Evolutionary conservation across 2,888 invertebrate species (phyloP), one percentile per base, ranked within the genome.

Genomic region (Cenopis cana): DNA sequence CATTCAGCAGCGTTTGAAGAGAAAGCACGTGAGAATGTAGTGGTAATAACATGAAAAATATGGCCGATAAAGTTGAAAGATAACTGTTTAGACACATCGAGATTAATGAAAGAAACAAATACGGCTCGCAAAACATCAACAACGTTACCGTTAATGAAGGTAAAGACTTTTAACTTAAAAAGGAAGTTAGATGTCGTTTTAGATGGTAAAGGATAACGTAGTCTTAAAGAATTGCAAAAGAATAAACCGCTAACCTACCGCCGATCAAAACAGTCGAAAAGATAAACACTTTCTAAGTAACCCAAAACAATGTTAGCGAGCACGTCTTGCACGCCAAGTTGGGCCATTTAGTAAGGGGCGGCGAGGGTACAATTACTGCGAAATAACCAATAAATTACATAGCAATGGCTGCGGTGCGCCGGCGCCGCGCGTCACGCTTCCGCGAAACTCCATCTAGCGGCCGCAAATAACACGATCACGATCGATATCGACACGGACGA

Each of bases 341-440:
- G 80, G 82, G 85, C 82, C 84, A 85, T 88, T 88, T 85, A 87
- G 81, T 75, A 69, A 78, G 82, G 84, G 86, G 86, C 85, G 84
- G 85, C 77, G 81, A 87, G 83, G 85, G 86, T 89, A 82, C 89
- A 89, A 91, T 91, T 90, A 90, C 89, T 79, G 81, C 74, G 84
- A 90, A 89, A 91, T 91, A 82, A 80, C 76, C 78, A 82, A 83
- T 84, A 85, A 83, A 84, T 84, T 82, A 81, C 78, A 81, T 75
- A 80, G 81, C 76, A 79, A 79, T 83, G 81, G 79, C 75, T 77
- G 73, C 64, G 49, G 77, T 83, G 86, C 83, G 84, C 85, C 78
- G 82, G 86, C 87, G 86, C 88, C 85, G 85, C 90, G 90, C 90
- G 89, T 90, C 85, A 88, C 78, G 86, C 82, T 93, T 93, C 93